phyloP scores from a whole-genome alignment of 2,113 vertebrate species.

The Amphiprion ocellaris region DNA sequence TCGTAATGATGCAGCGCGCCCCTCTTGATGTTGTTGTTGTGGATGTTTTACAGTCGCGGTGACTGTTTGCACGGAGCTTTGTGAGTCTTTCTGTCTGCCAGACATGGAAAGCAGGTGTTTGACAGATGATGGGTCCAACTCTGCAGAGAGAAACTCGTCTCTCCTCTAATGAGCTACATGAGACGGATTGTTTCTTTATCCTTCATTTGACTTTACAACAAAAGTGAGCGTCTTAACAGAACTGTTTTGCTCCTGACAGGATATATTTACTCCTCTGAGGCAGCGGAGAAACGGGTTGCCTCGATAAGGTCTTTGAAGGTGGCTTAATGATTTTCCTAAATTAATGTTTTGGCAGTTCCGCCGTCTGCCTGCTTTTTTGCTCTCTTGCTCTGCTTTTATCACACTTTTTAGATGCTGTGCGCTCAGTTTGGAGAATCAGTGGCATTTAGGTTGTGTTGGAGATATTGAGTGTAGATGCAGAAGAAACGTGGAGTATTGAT shows the following conservation, averaged over 20 bases:
- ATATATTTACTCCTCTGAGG: constrained; percentile 63
- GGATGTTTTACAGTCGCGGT: constrained; percentile 53
- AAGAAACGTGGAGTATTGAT: constrained; percentile 53
- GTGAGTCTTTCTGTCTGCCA: constrained; percentile 54
- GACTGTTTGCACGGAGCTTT: constrained; percentile 54
- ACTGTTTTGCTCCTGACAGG: constrained; percentile 51
- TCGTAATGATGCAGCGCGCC: constrained; percentile 16
- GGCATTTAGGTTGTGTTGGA: constrained; percentile 50
- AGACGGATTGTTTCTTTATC: constrained; percentile 66
- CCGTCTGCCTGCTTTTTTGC: constrained; percentile 50
- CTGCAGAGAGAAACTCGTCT: constrained; percentile 63
- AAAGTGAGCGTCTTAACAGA: constrained; percentile 61
- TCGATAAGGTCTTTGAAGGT: constrained; percentile 58
- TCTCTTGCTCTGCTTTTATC: constrained; percentile 30
- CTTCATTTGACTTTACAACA: constrained; percentile 81
- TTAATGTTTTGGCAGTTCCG: constrained; percentile 68
- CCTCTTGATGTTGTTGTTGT: constrained; percentile 58
- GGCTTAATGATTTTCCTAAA: constrained; percentile 70
- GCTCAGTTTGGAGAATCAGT: constrained; percentile 45
- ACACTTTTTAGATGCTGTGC: constrained; percentile 50
- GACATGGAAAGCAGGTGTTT: constrained; percentile 73
- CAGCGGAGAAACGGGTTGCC: constrained; percentile 46
- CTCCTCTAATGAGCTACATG: constrained; percentile 77
- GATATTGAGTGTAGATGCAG: constrained; percentile 35
- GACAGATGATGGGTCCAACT: constrained; percentile 73